A percentile compares a stretch with the other conserved stretches of the same genome.
These are phyloP conservation scores for Ricordea florida DNA, from an alignment of 92 coral and sea anemone genomes.

Conservation along the genomic window DNA sequence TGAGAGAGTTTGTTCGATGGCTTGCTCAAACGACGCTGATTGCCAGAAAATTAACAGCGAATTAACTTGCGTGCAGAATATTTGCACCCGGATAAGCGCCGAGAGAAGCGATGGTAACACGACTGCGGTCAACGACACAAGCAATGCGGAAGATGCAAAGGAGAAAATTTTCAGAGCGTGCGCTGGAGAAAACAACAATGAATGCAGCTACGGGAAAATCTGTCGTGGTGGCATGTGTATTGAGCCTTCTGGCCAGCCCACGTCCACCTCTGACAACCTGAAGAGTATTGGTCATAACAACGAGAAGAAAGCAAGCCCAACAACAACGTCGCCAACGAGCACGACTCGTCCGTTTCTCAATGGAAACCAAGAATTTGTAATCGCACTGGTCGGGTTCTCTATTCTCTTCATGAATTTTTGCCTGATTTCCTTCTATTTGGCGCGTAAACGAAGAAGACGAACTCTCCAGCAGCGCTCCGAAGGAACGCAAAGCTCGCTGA, in stretches of 20 bases:
- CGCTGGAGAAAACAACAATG: too few relatives aligned
- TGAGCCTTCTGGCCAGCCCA: too few relatives aligned
- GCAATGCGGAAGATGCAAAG: too few relatives aligned
- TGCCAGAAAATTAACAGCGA: background rate
- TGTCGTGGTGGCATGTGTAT: too few relatives aligned
- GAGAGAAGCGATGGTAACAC: too few relatives aligned
- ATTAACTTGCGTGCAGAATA: background rate
- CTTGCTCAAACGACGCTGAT: background rate
- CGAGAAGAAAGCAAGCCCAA: too few relatives aligned
- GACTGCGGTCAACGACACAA: too few relatives aligned
- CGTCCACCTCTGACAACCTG: too few relatives aligned
- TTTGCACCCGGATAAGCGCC: background rate
- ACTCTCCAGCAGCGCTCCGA: background rate
- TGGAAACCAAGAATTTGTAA: slow-evolving; percentile 20
- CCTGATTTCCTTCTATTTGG: slow-evolving; percentile 22
- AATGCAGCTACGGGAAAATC: too few relatives aligned
- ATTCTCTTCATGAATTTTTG: slow-evolving; percentile 26
- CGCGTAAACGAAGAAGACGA: slow-evolving; percentile 12
- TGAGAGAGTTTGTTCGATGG: too few relatives aligned
- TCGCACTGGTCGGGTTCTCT: slow-evolving; percentile 25
- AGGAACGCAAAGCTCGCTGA: slow-evolving; percentile 23
- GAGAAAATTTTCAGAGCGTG: too few relatives aligned
- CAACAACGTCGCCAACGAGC: background rate
- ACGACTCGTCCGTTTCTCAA: background rate
- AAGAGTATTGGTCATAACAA: too few relatives aligned